Base-by-base conservation (phyloP, 2,888 invertebrate species). In the Sminthurinus aureus region DNA sequence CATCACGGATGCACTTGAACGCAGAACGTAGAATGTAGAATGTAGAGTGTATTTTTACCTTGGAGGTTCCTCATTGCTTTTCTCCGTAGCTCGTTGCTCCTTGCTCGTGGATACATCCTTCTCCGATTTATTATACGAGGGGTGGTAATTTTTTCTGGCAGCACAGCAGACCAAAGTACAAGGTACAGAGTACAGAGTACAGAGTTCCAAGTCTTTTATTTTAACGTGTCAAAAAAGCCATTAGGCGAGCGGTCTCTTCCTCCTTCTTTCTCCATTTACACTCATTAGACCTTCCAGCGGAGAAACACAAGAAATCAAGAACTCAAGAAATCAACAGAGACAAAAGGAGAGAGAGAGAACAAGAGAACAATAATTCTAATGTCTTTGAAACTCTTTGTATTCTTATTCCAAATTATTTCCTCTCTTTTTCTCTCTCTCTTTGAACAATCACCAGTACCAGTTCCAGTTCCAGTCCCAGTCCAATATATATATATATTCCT, bases 191-290 rank as follows among this genome's bases (percentile, higher is more conserved):
- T 38, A 38, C 38, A 38, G 6, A 4, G 38, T 38, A 38, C 38
- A 78, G 82, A 74, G 84, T 84, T 81, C 84, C 84, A 84, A 85
- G n/a, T 85, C 86, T 85, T 86, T 86, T 85, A 85, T 86, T 86
- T 84, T 75, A 84, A 85, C 84, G 86, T 85, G 86, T 86, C 86
- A 86, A 84, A 86, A 86, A 85, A 84, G 84, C 85, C 84, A 86
- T 86, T 86, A 86, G 84, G 84, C 81, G 79, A 79, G 83, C 86
- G 84, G 81, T 79, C 79, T 73, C 52, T 26, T 50, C 50, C 74
- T 20, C 50, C 58, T 84, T 64, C 69, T 81, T 85, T 83, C 80
- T 85, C 79, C 84, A 83, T 85, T 85, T 85, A 83, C 83, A 85
- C 83, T 83, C 84, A 83, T 83, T 85, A 84, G 73, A 69, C 9